Conservation (phyloP, 37 sponge, comb jelly and placozoan species). For the Dysidea cf. avara region DNA sequence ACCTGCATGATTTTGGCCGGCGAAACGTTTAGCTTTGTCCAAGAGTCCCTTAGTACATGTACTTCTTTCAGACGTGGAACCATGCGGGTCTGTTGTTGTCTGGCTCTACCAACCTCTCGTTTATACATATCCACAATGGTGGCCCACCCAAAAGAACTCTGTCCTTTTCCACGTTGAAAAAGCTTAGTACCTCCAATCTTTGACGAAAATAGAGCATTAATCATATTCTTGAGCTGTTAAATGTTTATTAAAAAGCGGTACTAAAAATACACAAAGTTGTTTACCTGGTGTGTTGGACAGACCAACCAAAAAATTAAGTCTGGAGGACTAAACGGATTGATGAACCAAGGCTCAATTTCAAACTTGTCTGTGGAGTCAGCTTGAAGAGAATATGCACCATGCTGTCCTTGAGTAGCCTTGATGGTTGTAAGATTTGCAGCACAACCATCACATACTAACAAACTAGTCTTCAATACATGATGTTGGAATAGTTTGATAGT, state of each 20-base stretch:
- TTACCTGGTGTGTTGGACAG: constrained; percentile 6
- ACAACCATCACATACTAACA: constrained; percentile 12
- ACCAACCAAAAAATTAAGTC: constrained; percentile 6
- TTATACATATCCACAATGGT: background rate
- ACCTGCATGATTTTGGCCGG: constrained; percentile 47
- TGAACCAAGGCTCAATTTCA: background rate
- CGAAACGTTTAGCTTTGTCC: constrained; percentile 18
- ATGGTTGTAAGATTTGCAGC: constrained; percentile 4
- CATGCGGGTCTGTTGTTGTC: background rate
- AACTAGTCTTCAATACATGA: background rate
- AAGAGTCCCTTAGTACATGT: constrained; percentile 6
- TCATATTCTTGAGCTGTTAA: constrained; percentile 23
- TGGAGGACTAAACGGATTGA: constrained; percentile 4
- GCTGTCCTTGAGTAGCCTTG: background rate
- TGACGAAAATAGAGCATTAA: background rate
- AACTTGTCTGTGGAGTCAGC: background rate
- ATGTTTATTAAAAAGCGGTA: background rate
- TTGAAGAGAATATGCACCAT: background rate
- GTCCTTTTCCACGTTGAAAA: background rate
- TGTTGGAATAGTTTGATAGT: constrained; percentile 6
- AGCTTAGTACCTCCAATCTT: background rate
- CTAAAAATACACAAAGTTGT: background rate
- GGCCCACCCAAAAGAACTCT: constrained; percentile 3
- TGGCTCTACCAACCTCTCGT: constrained; percentile 14
- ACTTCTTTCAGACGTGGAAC: constrained; percentile 7